Evolutionary conservation across 2,888 invertebrate species (phyloP), one percentile per base, ranked within the genome.

Genomic region (Philaethria dido): DNA sequence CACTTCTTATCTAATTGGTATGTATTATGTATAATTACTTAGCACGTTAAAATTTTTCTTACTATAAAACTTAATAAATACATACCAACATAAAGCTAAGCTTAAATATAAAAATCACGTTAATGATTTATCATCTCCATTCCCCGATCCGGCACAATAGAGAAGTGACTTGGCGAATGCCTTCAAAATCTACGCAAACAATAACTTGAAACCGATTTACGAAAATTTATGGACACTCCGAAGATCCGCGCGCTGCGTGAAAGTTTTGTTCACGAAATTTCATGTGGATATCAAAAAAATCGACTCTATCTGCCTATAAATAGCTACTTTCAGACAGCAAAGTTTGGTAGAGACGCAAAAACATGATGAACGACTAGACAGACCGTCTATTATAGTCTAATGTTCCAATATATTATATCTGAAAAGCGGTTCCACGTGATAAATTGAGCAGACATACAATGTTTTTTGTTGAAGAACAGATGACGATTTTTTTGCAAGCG

Each of bases 371-470:
- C 83, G 87, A 83, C 78, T 78, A 75, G 78, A 81, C 80, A 82
- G 85, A 82, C 82, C 84, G 86, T 85, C 89, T 88, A 88, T 90
- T 89, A 87, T 89, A 80, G 82, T 84, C 83, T 90, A 90, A 90
- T 90, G 88, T 85, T 81, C 86, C 85, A 85, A 90, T 90, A 90
- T 87, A 89, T 89, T 87, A 89, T 87, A 78, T 80, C 83, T 82
- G 82, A 85, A 88, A 85, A 85, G 81, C 85, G 81, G 82, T 81
- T 80, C 82, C 79, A 73, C 73, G 76, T 83, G 81, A 89, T 89
- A 89, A 89, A 90, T 89, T 84, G 88, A 79, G 78, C 74, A 73
- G 75, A 75, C 72, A 77, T 78, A 81, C 82, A 79, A 57, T 20
- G 9, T 79, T 78, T 80, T 78, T 77, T 83, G 81, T 75, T 69